A percentile compares a stretch with the other conserved stretches of the same genome.
phyloP scores from a whole-genome alignment of 2,113 vertebrate species.

The Phoxinus phoxinus region DNA sequence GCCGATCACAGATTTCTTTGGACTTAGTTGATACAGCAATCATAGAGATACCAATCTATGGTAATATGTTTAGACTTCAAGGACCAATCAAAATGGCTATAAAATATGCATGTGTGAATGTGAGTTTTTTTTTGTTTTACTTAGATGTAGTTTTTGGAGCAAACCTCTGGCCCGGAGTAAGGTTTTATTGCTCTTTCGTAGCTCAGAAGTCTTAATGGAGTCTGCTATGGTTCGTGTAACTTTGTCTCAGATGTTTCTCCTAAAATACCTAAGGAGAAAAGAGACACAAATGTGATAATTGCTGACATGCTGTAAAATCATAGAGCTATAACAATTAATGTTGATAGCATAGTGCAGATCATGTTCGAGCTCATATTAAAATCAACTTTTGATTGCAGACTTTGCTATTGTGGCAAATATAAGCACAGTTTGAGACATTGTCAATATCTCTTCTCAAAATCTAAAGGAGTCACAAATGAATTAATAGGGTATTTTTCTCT shows the following conservation, averaged over 20 bases:
- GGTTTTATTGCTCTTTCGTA: constrained; percentile 1
- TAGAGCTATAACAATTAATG: not conserved
- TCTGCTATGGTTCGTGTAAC: not conserved
- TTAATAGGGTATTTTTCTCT: not conserved
- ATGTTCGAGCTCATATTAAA: not conserved
- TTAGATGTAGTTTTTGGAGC: not conserved
- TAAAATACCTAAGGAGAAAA: not conserved
- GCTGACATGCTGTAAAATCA: not conserved
- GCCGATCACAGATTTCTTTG: constrained; percentile 27
- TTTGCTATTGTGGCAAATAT: not conserved
- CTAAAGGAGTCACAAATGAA: not conserved
- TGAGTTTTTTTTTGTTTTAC: not conserved
- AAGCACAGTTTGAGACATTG: not conserved
- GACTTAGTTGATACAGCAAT: constrained; percentile 38
- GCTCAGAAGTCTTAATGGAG: not conserved
- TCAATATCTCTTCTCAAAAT: too few species aligned
- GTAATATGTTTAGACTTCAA: constrained; percentile 40
- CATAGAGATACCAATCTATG: constrained; percentile 33
- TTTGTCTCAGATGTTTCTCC: not conserved
- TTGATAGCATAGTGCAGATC: not conserved
- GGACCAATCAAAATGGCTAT: constrained; percentile 11
- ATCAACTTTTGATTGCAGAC: not conserved
- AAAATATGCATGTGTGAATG: constrained; percentile 12
- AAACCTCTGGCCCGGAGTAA: not conserved
- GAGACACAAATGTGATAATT: constrained; percentile 16